These are phyloP conservation scores for Paradoxurus hermaphroditus DNA, from an alignment of 2,113 vertebrate genomes.

Conservation along the genomic window DNA sequence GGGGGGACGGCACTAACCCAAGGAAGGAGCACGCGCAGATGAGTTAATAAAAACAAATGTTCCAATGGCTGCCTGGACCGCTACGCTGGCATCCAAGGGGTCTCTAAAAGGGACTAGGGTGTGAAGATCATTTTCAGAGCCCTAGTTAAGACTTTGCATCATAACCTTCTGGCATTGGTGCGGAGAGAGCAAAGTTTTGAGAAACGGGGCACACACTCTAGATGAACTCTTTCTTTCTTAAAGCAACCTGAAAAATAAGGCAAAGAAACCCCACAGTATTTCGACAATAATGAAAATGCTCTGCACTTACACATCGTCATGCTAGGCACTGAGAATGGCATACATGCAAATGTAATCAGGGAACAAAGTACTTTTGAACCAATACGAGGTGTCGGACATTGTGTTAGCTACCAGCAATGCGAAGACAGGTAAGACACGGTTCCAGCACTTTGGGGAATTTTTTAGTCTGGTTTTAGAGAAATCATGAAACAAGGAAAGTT, in stretches of 20 bases:
- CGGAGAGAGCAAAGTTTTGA: constrained; percentile 68
- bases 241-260: neutral
- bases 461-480: constrained; percentile 24
- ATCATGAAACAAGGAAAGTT: neutral
- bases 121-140: constrained; percentile 72
- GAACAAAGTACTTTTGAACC: neutral
- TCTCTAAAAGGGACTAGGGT: constrained; percentile 63
- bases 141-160: constrained; percentile 17
- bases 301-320: neutral
- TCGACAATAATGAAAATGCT: neutral
- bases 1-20: neutral
- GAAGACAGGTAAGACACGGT: neutral
- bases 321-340: neutral
- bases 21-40: constrained; percentile 39
- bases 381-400: neutral
- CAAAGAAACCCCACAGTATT: neutral
- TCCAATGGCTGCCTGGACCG: constrained; percentile 53
- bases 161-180: neutral
- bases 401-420: neutral
- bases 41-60: constrained; percentile 69
- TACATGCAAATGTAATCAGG: neutral
- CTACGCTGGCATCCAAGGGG: constrained; percentile 38
- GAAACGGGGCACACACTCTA: constrained; percentile 21
- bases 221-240: neutral
- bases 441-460: neutral